Evolutionary conservation across 2,113 vertebrate species (phyloP), one percentile per base, ranked within the genome.

Genomic region (Orientallactaga bullata): DNA sequence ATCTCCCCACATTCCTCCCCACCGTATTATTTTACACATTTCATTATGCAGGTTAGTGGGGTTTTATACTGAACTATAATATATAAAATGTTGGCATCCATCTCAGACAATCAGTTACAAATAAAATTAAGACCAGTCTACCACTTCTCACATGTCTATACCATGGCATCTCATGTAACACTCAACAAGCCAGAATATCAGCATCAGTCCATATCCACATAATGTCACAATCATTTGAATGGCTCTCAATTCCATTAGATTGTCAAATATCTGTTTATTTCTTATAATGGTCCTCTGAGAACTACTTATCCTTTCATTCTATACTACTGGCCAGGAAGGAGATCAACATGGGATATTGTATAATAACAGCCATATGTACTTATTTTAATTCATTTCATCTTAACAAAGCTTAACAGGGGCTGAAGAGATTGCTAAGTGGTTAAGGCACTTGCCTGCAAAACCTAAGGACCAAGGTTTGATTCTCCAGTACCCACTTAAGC

Each of bases 41-140:
- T 89, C 30, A 91, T 84, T 89, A 81, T 37, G 11, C 2, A 11
- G 89, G 42, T 3, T 32, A 79, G 35, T 69, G 4, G 60, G 18
- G 4, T 83, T 89, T 92, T 73, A 85, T 26, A 79, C 9, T 79
- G 20, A 94, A 91, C 3, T 68, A 21, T 58, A 89, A 93, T 83
- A 93, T 81, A 69, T 69, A 61, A 84, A 87, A 68, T 72, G 42
- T 66, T 95, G 35, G 30, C 37, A 66, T 91, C 95, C 18, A 81
- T 66, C 30, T 42, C 47, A 51, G 74, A 93, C 26, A 93, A 83
- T 12, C 23, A 79, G 5, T 78, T 81, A 80, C 39, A 95, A 94
- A 91, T 74, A 15, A 68, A 87, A 80, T 86, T 65, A 79, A 42
- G 68, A 69, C 79, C 83, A 85, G 2, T 89, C 18, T 7, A 4